A percentile compares a stretch with the other conserved stretches of the same genome.
These are phyloP conservation scores for Dromococcyx pavoninus DNA, from an alignment of 2,797 vertebrate species.

Conservation along the genomic window DNA sequence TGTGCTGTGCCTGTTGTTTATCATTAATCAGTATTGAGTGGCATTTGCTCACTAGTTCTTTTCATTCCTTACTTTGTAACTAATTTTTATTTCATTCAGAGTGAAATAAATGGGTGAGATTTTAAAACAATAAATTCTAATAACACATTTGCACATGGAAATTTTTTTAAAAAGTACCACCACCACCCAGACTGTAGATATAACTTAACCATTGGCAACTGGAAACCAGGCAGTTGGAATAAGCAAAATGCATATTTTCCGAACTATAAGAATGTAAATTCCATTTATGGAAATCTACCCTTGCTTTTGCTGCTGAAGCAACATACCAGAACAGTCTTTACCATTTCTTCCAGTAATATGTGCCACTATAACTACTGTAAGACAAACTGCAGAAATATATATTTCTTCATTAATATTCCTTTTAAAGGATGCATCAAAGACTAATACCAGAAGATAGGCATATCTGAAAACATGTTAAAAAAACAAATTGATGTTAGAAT, in stretches of 20 bases:
- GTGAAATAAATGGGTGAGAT: not conserved
- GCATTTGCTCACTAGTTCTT: not conserved
- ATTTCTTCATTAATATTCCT: constrained; percentile 6
- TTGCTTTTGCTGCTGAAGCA: not conserved
- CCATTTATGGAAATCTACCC: not conserved
- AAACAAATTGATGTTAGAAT: not conserved
- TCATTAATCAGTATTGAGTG: not conserved
- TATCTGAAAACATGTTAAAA: not conserved
- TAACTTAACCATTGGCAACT: not conserved
- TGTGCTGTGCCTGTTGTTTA: not conserved
- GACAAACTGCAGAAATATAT: constrained; percentile 1
- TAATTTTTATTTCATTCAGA: not conserved
- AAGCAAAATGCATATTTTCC: not conserved
- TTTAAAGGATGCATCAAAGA: not conserved
- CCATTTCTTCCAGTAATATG: not conserved
- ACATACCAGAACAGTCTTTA: not conserved
- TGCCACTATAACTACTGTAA: not conserved
- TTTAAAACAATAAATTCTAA: not conserved
- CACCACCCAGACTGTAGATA: not conserved
- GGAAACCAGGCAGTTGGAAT: not conserved
- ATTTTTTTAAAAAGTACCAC: not conserved
- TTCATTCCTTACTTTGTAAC: not conserved
- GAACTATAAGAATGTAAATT: not conserved
- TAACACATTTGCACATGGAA: not conserved
- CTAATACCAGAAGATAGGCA: not conserved